Base-by-base conservation (phyloP, 2,888 invertebrate species). In the Drosophila conformis region DNA sequence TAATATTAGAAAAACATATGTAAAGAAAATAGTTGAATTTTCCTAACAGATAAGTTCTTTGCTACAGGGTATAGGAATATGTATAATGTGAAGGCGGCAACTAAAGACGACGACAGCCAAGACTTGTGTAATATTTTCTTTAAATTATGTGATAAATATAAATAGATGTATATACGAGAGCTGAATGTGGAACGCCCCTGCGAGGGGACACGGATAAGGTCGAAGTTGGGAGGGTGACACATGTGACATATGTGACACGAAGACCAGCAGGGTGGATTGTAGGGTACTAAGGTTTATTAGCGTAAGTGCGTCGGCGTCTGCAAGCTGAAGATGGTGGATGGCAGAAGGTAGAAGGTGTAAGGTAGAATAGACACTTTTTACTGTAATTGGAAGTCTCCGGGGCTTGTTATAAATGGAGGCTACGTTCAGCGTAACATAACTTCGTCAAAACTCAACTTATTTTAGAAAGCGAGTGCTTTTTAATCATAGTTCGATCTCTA, bases 131-230 rank as follows among this genome's bases (percentile, higher is more conserved):
- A 86, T 87, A 85, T 88, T 85, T 85, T 75, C 81, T 74, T 76
- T 80, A 88, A 88, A 88, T 88, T 88, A 85, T 81, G 84, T 77
- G 88, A 85, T 85, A 88, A 85, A 88, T 88, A 86, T 75, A 85
- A 80, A 84, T 73, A 73, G 25, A 46, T 46, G 25, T 70, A 76
- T 71, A 64, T 65, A 72, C 59, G 62, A 31, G 31, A 13, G 46
- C 31, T 21, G 42, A 52, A 73, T 52, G 56, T 62, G 40, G 42
- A 27, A 51, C 59, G 58, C 27, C 63, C 27, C 63, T 51, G 40
- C 27, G 40, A 65, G 61, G 48, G 64, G 36, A 61, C 49, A n/a
- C 52, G 65, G 64, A 65, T 60, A 59, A 59, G 58, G 51, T 38
- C n/a, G 27, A 58, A 38, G 54, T 18, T 15, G n/a, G 54, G 25